Base-by-base conservation (phyloP, 2,797 vertebrate genomes). In the Rhinoraja longicauda region DNA sequence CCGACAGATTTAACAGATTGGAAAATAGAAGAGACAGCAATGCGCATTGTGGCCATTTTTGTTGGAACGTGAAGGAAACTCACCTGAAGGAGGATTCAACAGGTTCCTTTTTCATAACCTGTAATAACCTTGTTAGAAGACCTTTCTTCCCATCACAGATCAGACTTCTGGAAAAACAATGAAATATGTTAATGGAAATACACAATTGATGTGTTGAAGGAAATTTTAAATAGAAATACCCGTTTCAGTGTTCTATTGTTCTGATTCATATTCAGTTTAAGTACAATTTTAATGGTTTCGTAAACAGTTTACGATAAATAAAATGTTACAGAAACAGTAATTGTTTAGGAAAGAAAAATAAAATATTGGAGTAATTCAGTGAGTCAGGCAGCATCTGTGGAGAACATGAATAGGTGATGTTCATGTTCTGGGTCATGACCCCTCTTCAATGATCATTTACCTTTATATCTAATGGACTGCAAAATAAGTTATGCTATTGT, bases 71-170 rank as follows among this genome's bases (percentile, higher is more conserved):
- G 1, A 29, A 39, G 2, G 0, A 76, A 78, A 79, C 96, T 82
- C 70, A 99, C 99, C 99, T 99, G 96, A 99, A 99, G 0, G 98
- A 99, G 0, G 99, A 99, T 94, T 99, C 99, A 1, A 98, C 98
- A 19, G 99, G 98, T 93, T 99, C 99, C 94, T 98, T 98, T 96
- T 99, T 99, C 99, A 99, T 99, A 94, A 99, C 98, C 1, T 98
- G 97, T 15, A 99, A 98, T 77, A 99, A 96, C 1, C 98, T 97
- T 2, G 98, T 99, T 94, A 99, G 95, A 94, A 99, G 97, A 13
- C 99, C 99, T 95, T 98, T 99, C 93, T 99, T 99, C 93, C 99
- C 99, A 92, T 99, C 98, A 94, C 99, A 99, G 90, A 99, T 98
- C 70, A 99, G 96, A 94, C 97, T 99, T 96, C 99, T 98, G 93